Percentiles rank a stretch among this genome's conserved stretches.
phyloP scores from a whole-genome alignment of 2,888 invertebrate genomes.

The Shargacucullia verbasci region DNA sequence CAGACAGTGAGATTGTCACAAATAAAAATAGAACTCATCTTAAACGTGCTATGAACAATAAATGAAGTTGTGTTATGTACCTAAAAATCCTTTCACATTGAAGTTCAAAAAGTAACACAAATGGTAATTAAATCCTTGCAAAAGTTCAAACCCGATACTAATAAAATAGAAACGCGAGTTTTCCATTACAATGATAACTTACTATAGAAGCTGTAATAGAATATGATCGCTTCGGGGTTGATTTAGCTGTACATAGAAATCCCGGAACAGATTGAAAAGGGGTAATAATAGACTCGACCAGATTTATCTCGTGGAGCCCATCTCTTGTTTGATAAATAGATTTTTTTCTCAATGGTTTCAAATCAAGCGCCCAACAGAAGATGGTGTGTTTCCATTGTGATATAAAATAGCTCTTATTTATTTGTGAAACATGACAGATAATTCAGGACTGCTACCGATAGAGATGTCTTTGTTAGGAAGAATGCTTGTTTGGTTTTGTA shows the following conservation, averaged over 20 bases:
- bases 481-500: conserved; percentile 81
- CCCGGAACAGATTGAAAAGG: conserved; percentile 76
- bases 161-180: conserved; percentile 38
- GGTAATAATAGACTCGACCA: conserved; percentile 81
- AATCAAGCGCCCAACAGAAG: conserved; percentile 74
- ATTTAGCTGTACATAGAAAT: conserved; percentile 57
- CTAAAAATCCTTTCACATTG: background rate
- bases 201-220: conserved; percentile 48
- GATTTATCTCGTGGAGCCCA: conserved; percentile 82
- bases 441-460: conserved; percentile 85
- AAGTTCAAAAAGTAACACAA: conserved; percentile 1
- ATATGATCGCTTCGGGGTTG: conserved; percentile 55
- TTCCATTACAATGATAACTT: conserved; percentile 45
- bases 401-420: conserved; percentile 84
- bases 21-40: conserved; percentile 20
- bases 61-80: conserved; percentile 13
- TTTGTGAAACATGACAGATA: conserved; percentile 86
- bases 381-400: conserved; percentile 79
- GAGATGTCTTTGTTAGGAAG: conserved; percentile 82
- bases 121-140: conserved; percentile 24
- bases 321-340: conserved; percentile 84
- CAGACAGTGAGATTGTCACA: conserved; percentile 44
- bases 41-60: conserved; percentile 26
- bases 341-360: conserved; percentile 79
- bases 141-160: conserved; percentile 11